phyloP scores from a whole-genome alignment of 2,888 invertebrate genomes.

The Aethes cnicana region DNA sequence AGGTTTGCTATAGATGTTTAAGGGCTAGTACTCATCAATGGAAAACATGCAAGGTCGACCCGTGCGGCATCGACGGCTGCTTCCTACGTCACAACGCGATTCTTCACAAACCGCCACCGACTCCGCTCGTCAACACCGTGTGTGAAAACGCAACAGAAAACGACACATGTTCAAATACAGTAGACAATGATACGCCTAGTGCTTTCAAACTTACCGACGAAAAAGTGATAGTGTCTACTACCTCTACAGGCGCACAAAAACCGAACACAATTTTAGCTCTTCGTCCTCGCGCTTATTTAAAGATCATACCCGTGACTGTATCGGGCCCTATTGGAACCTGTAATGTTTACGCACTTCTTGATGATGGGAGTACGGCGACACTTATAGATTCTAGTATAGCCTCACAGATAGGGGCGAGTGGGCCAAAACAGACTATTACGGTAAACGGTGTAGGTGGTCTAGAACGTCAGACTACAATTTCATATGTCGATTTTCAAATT shows the following conservation, averaged over 20 bases:
- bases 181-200: not conserved
- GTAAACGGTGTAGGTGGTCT: not conserved
- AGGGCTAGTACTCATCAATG: slow-evolving; percentile 1
- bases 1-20: slow-evolving; percentile 3
- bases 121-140: not conserved
- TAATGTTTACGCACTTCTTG: not conserved
- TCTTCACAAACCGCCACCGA: not conserved
- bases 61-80: not conserved
- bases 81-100: not conserved
- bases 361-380: not conserved
- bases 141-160: not conserved
- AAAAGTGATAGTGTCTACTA: not conserved
- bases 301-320: not conserved
- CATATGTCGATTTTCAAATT: no score
- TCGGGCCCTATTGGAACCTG: not conserved
- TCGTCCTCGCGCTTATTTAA: not conserved
- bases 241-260: not conserved
- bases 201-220: not conserved
- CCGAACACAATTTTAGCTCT: not conserved
- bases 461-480: no score
- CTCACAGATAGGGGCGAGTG: not conserved
- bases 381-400: not conserved
- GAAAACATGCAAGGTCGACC: not conserved
- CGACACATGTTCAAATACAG: not conserved
- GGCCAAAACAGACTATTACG: not conserved